Evolutionary conservation across 2,888 invertebrate genomes (phyloP), one percentile per base, ranked within the genome.

Genomic region (Noctua fimbriata): DNA sequence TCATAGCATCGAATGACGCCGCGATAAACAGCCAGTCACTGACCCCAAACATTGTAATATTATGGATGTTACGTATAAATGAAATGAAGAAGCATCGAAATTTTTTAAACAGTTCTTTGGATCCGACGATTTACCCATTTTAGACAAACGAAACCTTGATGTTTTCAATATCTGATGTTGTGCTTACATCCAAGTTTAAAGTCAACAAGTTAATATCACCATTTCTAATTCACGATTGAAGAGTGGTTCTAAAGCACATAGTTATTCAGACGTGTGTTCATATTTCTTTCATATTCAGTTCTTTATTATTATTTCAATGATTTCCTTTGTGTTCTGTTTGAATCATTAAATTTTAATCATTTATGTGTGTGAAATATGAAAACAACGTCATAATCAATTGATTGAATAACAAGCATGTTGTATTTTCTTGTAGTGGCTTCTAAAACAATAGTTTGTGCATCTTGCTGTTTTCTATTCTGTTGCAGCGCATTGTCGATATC

Each of bases 401-500:
- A 67, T 81, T 70, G 69, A 83, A 78, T 91, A 91, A 92, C 88
- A 83, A 84, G 95, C 94, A 94, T 94, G 94, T 88, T 88, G 83
- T 89, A 79, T 74, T 82, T 83, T 82, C 69, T 80, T 77, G 89
- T 90, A 91, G 90, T 90, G 83, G 96, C 95, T 96, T 96, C 88
- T 86, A 89, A 92, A 83, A 89, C 66, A 89, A 94, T 94, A 93
- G 94, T 93, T 95, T 93, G 95, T 95, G 96, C 96, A 96, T 95
- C 93, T 94, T 94, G 95, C 94, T 93, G 94, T 95, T 94, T 96
- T 93, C 92, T 94, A 88, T 94, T 96, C 93, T 97, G 96, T 97
- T 97, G 96, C 96, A 97, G 96, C 92, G 93, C 93, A 92, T 93
- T 93, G 92, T 93, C 93, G 90, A 93, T 94, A 93, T 92, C 95